These are phyloP conservation scores for Hydractinia echinata DNA, from an alignment of 30 jellyfish, hydroid and myxozoan genomes.

Conservation along the genomic window DNA sequence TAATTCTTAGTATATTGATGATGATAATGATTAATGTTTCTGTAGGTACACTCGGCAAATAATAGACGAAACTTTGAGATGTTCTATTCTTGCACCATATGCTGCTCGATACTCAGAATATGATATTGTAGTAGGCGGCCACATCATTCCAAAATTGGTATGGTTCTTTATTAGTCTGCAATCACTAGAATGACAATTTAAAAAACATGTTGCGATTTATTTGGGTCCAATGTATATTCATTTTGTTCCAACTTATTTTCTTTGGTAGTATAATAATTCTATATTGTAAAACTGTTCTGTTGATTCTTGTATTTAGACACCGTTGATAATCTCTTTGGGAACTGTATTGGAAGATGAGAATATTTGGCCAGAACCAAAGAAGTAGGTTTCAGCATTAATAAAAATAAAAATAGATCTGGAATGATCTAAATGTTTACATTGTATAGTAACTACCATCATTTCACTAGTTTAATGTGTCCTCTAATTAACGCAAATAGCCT, in stretches of 20 bases:
- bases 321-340: conserved; percentile 64
- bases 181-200: no score
- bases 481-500: no score
- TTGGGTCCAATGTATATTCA: background rate
- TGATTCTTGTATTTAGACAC: conserved; percentile 44
- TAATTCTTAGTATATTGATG: background rate
- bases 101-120: conserved; percentile 88
- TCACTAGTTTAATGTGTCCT: no score
- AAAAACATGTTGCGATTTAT: no score
- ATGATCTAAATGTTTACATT: no score
- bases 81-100: conserved; percentile 72
- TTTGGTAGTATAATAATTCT: background rate
- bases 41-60: conserved; percentile 65
- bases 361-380: conserved; percentile 75
- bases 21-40: background rate
- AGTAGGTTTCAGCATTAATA: conserved; percentile 19
- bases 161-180: background rate
- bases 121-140: conserved; percentile 75
- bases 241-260: background rate
- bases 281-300: background rate
- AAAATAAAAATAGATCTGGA: no score
- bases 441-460: no score
- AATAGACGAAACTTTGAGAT: conserved; percentile 63
- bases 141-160: conserved; percentile 71
- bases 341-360: conserved; percentile 61